phyloP scores from a whole-genome alignment of 2,888 invertebrate genomes.

The Bhutanitis thaidina region DNA sequence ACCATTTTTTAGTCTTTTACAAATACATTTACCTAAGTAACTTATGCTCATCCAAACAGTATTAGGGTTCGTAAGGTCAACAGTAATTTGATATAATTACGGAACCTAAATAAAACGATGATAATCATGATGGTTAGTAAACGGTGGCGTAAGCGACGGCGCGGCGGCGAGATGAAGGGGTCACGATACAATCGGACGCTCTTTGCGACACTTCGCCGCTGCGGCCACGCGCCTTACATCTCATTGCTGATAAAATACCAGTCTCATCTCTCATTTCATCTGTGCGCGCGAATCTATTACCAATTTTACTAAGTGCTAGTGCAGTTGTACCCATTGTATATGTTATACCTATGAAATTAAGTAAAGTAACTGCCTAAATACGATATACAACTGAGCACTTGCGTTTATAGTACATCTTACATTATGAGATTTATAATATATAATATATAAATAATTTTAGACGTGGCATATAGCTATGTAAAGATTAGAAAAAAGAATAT shows the following conservation, averaged over 20 bases:
- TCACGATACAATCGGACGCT: slow-evolving; percentile 53
- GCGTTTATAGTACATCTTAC: no score
- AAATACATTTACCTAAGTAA: no score
- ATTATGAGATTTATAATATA: no score
- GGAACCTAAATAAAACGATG: slow-evolving; percentile 16
- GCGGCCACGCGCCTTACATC: slow-evolving; percentile 61
- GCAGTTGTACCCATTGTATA: slow-evolving; percentile 35
- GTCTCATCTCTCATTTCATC: slow-evolving; percentile 64
- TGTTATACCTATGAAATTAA: background rate
- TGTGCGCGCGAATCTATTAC: slow-evolving; percentile 38
- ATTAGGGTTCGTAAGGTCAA: background rate
- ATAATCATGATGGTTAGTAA: slow-evolving; percentile 16
- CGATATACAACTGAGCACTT: no score
- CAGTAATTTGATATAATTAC: slow-evolving; percentile 20
- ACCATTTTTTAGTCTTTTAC: no score
- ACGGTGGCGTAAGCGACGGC: slow-evolving; percentile 18
- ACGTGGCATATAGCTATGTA: no score
- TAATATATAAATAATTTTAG: no score
- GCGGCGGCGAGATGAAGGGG: slow-evolving; percentile 65
- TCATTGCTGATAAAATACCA: slow-evolving; percentile 60
- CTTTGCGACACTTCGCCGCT: slow-evolving; percentile 61
- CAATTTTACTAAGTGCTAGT: slow-evolving; percentile 26
- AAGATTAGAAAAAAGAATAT: no score
- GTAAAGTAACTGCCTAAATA: no score
- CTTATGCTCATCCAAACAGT: background rate